Percentiles rank a stretch among this genome's conserved stretches.
phyloP scores from a whole-genome alignment of 2,888 invertebrate genomes.

The Atethmia centrago region DNA sequence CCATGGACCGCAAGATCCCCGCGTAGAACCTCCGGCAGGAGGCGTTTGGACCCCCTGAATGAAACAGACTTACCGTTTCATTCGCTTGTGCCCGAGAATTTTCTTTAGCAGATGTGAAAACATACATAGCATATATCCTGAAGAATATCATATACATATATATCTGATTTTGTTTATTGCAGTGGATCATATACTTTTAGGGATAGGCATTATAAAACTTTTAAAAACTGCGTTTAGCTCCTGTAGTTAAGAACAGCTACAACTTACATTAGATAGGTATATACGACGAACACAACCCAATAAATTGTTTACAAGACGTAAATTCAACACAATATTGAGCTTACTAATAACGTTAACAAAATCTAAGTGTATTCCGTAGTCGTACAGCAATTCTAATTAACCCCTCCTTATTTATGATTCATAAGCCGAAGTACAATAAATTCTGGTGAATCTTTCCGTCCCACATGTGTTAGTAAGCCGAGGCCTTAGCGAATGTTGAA shows the following conservation, averaged over 20 bases:
- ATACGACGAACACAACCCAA: slow-evolving; percentile 40
- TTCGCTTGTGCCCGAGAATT: background rate
- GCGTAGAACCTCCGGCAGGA: no score
- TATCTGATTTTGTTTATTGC: no score
- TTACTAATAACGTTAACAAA: slow-evolving; percentile 68
- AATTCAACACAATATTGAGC: slow-evolving; percentile 58
- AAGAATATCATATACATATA: no score
- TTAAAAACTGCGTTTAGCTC: no score
- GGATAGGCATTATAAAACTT: no score
- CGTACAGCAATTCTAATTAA: slow-evolving; percentile 88
- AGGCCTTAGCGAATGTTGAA: slow-evolving; percentile 89
- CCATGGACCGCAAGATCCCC: no score
- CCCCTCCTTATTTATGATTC: slow-evolving; percentile 89
- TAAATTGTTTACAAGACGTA: slow-evolving; percentile 55
- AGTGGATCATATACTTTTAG: no score
- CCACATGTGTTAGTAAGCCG: slow-evolving; percentile 89
- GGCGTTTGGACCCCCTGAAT: no score
- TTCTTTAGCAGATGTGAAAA: background rate
- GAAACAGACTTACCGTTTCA: background rate
- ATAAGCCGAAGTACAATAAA: slow-evolving; percentile 90
- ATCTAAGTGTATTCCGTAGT: slow-evolving; percentile 74
- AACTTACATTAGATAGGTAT: slow-evolving; percentile 21
- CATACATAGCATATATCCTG: no score
- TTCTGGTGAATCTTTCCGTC: slow-evolving; percentile 88
- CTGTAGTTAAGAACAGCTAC: slow-evolving; percentile 12